Percentiles rank a stretch among this genome's conserved stretches.
These are phyloP conservation scores for Pseudochirops cupreus DNA, from an alignment of 2,797 vertebrate species.

Conservation along the genomic window DNA sequence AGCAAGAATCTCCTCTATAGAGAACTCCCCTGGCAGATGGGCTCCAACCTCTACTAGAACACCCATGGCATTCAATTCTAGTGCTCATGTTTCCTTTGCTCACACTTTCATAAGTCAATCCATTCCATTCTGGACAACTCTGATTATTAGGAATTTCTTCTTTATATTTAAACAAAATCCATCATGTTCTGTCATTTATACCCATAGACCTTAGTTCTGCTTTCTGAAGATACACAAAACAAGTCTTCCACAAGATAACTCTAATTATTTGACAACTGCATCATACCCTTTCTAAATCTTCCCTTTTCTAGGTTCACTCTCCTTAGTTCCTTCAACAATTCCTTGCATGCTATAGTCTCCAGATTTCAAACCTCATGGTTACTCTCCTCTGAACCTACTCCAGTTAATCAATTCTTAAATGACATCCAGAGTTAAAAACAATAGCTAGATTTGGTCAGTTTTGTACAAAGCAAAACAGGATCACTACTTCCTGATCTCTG, in stretches of 20 bases:
- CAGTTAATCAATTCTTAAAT: background rate
- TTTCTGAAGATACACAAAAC: background rate
- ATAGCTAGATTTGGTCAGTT: background rate
- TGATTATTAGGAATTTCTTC: background rate
- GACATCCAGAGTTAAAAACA: too few relatives aligned
- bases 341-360: background rate
- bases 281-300: background rate
- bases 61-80: background rate
- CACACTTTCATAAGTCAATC: background rate
- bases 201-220: background rate
- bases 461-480: background rate
- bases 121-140: background rate
- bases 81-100: background rate
- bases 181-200: background rate
- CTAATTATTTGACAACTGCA: too few relatives aligned
- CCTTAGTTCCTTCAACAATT: background rate
- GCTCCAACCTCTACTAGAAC: background rate
- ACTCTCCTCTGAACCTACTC: background rate
- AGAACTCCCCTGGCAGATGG: background rate
- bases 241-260: background rate
- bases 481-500: background rate
- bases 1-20: background rate
- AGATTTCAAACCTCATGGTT: background rate
- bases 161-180: background rate
- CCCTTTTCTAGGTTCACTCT: background rate